A percentile compares a stretch with the other conserved stretches of the same genome.
These are phyloP conservation scores for Pocillopora verrucosa DNA, from an alignment of 64 coral and sea anemone species.

Conservation along the genomic window DNA sequence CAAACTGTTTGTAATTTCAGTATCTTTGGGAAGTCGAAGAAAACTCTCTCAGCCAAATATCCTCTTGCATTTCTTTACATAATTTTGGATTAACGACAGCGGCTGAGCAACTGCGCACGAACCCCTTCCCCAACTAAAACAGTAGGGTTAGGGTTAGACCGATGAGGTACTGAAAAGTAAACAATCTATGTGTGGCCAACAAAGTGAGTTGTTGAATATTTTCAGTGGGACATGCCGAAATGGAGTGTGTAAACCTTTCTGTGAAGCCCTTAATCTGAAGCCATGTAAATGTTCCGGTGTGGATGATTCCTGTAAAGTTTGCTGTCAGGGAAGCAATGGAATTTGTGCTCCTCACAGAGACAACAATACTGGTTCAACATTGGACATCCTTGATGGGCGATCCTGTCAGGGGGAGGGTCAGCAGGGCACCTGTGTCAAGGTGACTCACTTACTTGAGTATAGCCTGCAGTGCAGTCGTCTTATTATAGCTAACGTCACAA, in stretches of 20 bases:
- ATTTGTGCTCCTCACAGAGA: conserved; percentile 43
- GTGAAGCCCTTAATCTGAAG: conserved; percentile 33
- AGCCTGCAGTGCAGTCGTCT: no score
- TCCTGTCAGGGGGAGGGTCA: conserved; percentile 21
- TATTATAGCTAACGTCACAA: no score
- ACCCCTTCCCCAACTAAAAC: no score
- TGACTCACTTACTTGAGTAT: background rate
- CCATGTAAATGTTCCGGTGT: conserved; percentile 71
- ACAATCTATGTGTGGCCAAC: no score
- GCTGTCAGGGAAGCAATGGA: conserved; percentile 32
- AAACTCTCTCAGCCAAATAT: no score
- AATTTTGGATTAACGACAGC: no score
- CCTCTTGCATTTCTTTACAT: no score
- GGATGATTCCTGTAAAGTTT: conserved; percentile 79
- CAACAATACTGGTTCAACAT: background rate
- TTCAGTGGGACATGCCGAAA: conserved; percentile 72
- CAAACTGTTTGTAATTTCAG: no score
- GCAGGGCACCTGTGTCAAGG: background rate
- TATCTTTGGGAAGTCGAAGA: no score
- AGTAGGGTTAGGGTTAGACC: no score
- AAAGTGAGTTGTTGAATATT: background rate
- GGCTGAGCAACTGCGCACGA: no score
- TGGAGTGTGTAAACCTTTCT: conserved; percentile 76
- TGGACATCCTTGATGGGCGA: conserved; percentile 41
- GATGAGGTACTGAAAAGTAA: no score